Base-by-base conservation (phyloP, 2,888 invertebrate genomes). In the Acheta domesticus region DNA sequence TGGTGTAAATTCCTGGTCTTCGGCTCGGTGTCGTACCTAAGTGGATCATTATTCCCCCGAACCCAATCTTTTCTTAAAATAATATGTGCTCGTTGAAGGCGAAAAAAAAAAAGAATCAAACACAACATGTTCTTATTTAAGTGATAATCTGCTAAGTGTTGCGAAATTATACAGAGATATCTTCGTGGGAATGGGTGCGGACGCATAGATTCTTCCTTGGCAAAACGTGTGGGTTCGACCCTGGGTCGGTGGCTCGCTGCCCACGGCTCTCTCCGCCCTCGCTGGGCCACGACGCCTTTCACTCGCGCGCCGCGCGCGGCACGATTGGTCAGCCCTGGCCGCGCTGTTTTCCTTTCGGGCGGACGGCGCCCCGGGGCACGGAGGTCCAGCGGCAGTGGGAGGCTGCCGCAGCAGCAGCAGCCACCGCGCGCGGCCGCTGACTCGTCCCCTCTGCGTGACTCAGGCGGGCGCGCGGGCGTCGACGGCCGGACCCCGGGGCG, bases 331-430 rank as follows among this genome's bases (percentile, higher is more conserved):
- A 62, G 16, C 62, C 62, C 62, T 62, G 62, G 16, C 16, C n/a
- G 62, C n/a, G 62, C 62, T 62, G 62, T 62, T 62, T 62, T n/a
- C 62, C 62, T 62, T 62, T 62, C 62, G 62, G n/a, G 62, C 62
- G 62, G 62, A 62, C n/a, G n/a, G 62, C 16, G 14, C 62, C n/a
- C n/a, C 4, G n/a, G 16, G 62, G 62, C n/a, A 1, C 12, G 62
- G 62, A 14, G 62, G 36, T 36, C 62, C 62, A 19, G 14, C 62
- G 62, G n/a, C n/a, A n/a, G n/a, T n/a, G n/a, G n/a, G 62, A n/a
- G n/a, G 14, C 12, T 62, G 36, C 36, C 8, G 36, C 36, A 0
- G 16, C n/a, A 1, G 16, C n/a, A 3, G 23, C n/a, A n/a, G n/a
- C n/a, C n/a, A n/a, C n/a, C n/a, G n/a, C n/a, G n/a, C 50, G 2